Percentiles rank a stretch among this genome's conserved stretches.
phyloP scores from a whole-genome alignment of 2,797 vertebrate species.

The Taeniopygia guttata region DNA sequence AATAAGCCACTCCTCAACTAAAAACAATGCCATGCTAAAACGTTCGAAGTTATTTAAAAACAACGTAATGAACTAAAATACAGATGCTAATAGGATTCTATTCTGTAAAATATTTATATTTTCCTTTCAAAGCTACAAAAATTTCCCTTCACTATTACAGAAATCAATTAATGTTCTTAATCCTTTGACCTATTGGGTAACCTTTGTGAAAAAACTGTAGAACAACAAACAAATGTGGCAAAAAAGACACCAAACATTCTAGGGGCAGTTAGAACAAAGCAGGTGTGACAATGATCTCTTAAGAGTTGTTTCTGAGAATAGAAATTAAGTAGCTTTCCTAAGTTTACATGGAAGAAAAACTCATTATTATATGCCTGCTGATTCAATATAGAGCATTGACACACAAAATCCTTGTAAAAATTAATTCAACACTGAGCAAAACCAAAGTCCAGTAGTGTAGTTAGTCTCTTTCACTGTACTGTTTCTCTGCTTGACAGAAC shows the following conservation, averaged over 20 bases:
- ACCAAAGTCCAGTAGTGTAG: not conserved
- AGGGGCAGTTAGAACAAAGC: not conserved
- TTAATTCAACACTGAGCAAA: not conserved
- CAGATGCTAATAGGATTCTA: not conserved
- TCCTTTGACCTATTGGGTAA: not conserved
- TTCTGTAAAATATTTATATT: not conserved
- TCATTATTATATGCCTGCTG: too few species aligned
- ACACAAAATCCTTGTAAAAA: not conserved
- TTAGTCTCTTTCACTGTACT: not conserved
- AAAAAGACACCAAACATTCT: not conserved
- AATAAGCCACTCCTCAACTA: not conserved
- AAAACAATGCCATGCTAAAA: not conserved
- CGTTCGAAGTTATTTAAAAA: not conserved
- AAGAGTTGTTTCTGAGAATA: not conserved
- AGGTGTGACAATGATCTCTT: not conserved
- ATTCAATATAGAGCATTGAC: not conserved
- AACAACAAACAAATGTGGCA: not conserved
- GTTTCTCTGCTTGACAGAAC: not conserved
- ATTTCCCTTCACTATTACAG: not conserved
- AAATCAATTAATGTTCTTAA: not conserved
- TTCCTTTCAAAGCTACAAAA: not conserved
- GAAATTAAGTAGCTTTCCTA: not conserved
- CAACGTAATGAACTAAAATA: fast-evolving
- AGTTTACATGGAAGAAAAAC: not conserved
- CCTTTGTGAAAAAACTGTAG: not conserved